Conservation (phyloP, 2,113 vertebrate species). For the Crotalus horridus region DNA sequence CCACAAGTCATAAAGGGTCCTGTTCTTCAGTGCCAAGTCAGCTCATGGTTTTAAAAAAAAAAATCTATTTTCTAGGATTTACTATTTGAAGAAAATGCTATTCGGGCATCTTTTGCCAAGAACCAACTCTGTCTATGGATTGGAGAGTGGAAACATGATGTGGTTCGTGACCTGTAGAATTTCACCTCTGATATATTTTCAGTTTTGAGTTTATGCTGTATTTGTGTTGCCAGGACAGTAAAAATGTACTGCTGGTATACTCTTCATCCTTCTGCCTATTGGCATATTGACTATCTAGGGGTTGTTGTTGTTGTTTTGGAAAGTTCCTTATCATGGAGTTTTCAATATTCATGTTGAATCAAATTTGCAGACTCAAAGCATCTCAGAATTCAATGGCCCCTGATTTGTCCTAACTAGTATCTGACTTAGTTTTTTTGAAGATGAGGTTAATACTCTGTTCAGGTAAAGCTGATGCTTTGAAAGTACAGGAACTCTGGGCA, state of each 20-base stretch:
- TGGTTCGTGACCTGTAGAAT: neutral
- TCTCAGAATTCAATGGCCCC: neutral
- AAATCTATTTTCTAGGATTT: neutral
- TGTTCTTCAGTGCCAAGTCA: neutral
- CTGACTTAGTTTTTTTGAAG: neutral
- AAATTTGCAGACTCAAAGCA: neutral
- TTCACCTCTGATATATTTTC: neutral
- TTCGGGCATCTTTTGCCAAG: neutral
- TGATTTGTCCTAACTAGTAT: neutral
- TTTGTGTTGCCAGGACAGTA: neutral
- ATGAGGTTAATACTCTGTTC: neutral
- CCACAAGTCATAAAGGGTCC: neutral
- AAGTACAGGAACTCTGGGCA: neutral
- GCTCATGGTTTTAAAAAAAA: neutral
- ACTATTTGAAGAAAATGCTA: neutral
- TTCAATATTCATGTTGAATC: neutral
- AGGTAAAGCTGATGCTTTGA: neutral
- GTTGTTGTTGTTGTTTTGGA: neutral
- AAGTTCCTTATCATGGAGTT: neutral
- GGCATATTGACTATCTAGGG: neutral
- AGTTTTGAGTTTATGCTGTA: neutral
- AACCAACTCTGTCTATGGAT: neutral
- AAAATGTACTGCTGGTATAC: neutral
- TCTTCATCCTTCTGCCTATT: neutral
- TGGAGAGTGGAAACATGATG: neutral